phyloP scores from a whole-genome alignment of 2,113 vertebrate genomes.

The Eonycteris spelaea region DNA sequence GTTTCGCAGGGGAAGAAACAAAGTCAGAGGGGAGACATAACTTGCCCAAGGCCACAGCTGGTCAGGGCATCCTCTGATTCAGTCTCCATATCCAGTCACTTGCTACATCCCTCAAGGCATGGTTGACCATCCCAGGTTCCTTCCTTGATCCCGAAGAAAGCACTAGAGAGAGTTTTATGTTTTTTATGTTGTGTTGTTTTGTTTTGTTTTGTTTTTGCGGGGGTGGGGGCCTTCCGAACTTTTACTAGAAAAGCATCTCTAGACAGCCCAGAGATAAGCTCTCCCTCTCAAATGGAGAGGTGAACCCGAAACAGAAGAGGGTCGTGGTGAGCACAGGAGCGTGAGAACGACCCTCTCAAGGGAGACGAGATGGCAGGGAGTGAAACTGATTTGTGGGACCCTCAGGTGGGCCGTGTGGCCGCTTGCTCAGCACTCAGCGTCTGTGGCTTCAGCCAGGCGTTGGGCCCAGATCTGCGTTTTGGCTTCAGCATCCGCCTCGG shows the following conservation, averaged over 20 bases:
- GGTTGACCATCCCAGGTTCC: neutral
- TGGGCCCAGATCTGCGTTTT: neutral
- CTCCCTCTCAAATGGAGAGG: neutral
- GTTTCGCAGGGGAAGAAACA: neutral
- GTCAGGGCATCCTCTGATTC: neutral
- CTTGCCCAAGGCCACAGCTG: neutral
- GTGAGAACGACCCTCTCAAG: fast-evolving
- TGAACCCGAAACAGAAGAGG: neutral
- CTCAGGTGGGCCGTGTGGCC: fast-evolving
- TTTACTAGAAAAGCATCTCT: neutral
- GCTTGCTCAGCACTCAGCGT: neutral
- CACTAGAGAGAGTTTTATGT: neutral
- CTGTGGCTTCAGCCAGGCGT: neutral
- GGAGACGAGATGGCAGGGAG: neutral
- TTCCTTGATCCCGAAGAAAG: neutral
- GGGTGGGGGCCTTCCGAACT: neutral
- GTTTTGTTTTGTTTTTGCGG: neutral
- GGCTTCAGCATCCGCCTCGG: neutral
- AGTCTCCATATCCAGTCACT: neutral
- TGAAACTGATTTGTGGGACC: neutral
- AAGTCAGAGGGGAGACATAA: neutral
- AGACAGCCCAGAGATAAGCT: neutral
- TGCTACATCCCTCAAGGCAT: neutral
- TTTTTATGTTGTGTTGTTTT: no score
- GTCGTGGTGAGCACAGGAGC: neutral